A percentile compares a stretch with the other conserved stretches of the same genome.
These are phyloP conservation scores for Geococcyx californianus DNA, from an alignment of 2,113 vertebrate species.

Conservation along the genomic window DNA sequence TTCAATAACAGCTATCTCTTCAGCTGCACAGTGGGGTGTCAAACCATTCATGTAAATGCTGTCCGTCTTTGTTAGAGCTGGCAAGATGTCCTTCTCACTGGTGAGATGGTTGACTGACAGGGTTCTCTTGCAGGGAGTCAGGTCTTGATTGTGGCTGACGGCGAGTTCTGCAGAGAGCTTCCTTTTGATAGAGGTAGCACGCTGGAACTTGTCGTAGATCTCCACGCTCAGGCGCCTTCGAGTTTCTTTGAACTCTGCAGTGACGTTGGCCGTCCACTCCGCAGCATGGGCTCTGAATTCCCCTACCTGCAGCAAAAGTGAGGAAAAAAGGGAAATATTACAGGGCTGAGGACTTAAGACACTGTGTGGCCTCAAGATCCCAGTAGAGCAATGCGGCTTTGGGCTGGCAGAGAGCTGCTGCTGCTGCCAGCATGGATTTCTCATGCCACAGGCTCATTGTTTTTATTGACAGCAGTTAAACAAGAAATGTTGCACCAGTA, in stretches of 20 bases:
- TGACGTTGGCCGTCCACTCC: constrained; percentile 97
- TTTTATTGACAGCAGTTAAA: background rate
- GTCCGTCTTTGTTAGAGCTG: constrained; percentile 85
- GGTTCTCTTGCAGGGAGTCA: constrained; percentile 92
- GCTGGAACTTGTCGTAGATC: constrained; percentile 97
- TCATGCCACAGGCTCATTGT: background rate
- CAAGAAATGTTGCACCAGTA: background rate
- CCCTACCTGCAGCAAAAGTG: constrained; percentile 81
- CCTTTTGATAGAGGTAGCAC: constrained; percentile 95
- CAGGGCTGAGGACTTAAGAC: background rate
- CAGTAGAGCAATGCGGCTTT: background rate
- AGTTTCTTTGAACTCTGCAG: constrained; percentile 97
- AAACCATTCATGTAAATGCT: constrained; percentile 97
- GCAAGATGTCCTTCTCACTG: constrained; percentile 80
- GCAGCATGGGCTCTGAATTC: constrained; percentile 96
- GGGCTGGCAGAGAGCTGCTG: background rate
- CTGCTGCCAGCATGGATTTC: background rate
- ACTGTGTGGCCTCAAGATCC: background rate
- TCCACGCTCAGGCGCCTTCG: constrained; percentile 93
- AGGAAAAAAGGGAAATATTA: background rate
- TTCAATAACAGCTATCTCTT: constrained; percentile 90
- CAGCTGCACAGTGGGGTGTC: constrained; percentile 87
- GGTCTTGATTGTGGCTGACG: constrained; percentile 87
- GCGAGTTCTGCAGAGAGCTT: constrained; percentile 94
- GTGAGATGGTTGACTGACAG: constrained; percentile 90